These are phyloP conservation scores for Eupithecia centaureata DNA, from an alignment of 2,888 invertebrate genomes.

Conservation along the genomic window DNA sequence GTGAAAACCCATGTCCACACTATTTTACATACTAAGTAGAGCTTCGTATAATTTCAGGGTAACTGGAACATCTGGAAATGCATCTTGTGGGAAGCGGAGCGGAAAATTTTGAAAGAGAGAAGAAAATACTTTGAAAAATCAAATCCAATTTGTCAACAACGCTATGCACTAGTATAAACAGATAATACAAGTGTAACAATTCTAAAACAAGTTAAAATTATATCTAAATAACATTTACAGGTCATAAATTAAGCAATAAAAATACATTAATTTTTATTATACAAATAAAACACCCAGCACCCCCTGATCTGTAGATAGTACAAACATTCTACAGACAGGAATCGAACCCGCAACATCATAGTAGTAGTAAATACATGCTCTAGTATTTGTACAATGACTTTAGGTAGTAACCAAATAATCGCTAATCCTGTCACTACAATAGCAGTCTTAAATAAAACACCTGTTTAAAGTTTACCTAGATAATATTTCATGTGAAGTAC, in stretches of 20 bases:
- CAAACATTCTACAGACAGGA: no score
- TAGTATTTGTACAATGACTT: neutral
- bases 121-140: conserved; percentile 26
- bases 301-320: no score
- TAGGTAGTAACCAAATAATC: conserved; percentile 7
- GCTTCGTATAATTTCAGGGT: conserved; percentile 36
- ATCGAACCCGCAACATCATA: no score
- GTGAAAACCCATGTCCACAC: conserved; percentile 5
- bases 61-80: conserved; percentile 33
- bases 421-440: conserved; percentile 18
- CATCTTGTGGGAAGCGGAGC: conserved; percentile 40
- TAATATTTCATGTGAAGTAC: conserved; percentile 20
- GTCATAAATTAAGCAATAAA: no score
- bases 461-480: conserved; percentile 36
- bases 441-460: conserved; percentile 25
- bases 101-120: conserved; percentile 36
- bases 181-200: no score
- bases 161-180: no score
- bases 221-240: no score
- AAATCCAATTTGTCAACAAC: conserved; percentile 26
- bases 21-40: conserved; percentile 22
- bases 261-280: no score
- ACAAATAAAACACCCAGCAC: no score
- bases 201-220: no score
- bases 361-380: neutral